A percentile compares a stretch with the other conserved stretches of the same genome.
Conservation (phyloP, 2,888 invertebrate species). For the Romanomermis culicivorax region DNA sequence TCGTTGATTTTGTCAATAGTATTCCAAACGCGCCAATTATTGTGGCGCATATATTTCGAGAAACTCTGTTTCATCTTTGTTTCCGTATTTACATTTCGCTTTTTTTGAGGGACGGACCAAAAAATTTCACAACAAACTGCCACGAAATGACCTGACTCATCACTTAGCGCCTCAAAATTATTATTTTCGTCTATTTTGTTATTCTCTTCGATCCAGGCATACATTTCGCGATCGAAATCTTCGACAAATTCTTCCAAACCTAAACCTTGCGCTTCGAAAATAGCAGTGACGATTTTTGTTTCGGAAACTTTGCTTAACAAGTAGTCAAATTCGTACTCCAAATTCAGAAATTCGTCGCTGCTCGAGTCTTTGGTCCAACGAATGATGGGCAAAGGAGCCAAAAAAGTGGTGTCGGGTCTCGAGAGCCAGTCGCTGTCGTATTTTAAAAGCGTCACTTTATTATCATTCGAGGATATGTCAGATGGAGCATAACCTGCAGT, state of each 20-base stretch:
- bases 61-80: neutral
- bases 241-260: neutral
- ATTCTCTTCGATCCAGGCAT: neutral
- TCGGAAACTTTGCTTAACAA: neutral
- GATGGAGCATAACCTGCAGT: too few relatives aligned
- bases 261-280: neutral
- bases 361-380: too few relatives aligned
- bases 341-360: neutral
- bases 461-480: too few relatives aligned
- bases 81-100: neutral
- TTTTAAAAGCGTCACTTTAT: too few relatives aligned
- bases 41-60: neutral
- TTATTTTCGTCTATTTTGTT: too few relatives aligned
- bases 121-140: neutral
- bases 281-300: neutral
- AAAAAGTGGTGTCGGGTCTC: too few relatives aligned
- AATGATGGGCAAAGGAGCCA: too few relatives aligned
- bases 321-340: neutral
- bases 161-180: too few relatives aligned
- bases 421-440: too few relatives aligned
- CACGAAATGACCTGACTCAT: neutral
- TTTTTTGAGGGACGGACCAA: neutral
- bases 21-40: neutral
- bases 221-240: neutral
- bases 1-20: neutral